These are phyloP conservation scores for Tetramorium alpestre DNA, from an alignment of 1,140 invertebrate genomes.

Conservation along the genomic window DNA sequence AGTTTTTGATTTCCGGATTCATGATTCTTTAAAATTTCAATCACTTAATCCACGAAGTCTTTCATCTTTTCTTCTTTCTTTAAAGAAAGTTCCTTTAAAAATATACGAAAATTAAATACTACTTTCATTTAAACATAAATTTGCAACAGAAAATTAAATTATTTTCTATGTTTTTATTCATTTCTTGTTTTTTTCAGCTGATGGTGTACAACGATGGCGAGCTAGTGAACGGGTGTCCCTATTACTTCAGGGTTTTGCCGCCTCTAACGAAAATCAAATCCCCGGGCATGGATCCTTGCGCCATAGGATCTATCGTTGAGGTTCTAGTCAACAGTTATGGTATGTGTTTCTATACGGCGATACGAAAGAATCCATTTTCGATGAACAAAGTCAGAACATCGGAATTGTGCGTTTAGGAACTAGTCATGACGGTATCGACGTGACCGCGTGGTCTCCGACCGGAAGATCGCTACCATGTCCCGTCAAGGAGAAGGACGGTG, in stretches of 20 bases:
- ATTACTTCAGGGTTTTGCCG: conserved; percentile 95
- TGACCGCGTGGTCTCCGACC: conserved; percentile 95
- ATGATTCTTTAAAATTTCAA: neutral
- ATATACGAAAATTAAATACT: neutral
- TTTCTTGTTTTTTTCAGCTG: conserved; percentile 84
- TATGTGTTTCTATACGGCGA: conserved; percentile 72
- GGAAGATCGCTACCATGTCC: conserved; percentile 92
- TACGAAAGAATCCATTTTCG: neutral
- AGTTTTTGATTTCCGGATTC: neutral
- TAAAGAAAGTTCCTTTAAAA: neutral
- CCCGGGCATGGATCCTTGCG: conserved; percentile 97
- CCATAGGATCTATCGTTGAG: conserved; percentile 97
- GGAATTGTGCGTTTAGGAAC: conserved; percentile 88
- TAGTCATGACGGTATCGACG: conserved; percentile 93
- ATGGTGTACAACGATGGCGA: conserved; percentile 89
- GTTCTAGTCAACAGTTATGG: conserved; percentile 96
- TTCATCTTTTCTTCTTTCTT: neutral
- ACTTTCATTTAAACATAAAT: neutral
- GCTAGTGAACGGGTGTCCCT: conserved; percentile 88
- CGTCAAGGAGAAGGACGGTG: conserved; percentile 91
- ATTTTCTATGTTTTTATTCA: conserved; percentile 11
- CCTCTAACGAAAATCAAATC: conserved; percentile 93
- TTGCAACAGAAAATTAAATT: neutral
- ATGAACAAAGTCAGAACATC: conserved; percentile 5
- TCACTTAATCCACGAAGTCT: neutral